phyloP scores from a whole-genome alignment of 2,113 vertebrate genomes.

The Tenebrosternarchus preto region DNA sequence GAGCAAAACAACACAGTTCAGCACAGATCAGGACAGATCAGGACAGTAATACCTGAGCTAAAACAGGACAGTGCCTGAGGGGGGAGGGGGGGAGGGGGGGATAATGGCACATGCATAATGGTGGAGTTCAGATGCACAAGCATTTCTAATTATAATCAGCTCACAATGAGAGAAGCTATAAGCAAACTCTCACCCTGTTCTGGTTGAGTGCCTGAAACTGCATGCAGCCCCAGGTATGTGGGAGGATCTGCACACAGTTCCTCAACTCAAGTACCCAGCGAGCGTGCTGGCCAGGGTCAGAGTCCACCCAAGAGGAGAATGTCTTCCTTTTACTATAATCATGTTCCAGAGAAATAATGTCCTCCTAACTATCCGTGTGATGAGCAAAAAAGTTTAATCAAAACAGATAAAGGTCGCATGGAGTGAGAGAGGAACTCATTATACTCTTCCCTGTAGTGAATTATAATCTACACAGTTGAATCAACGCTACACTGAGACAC shows the following conservation, averaged over 20 bases:
- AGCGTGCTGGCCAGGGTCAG: conserved; percentile 34
- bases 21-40: conserved; percentile 35
- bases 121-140: conserved; percentile 39
- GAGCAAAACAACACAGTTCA: conserved; percentile 44
- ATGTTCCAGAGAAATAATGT: conserved; percentile 27
- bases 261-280: too few species aligned
- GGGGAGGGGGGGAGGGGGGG: conserved; percentile 8
- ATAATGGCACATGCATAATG: conserved; percentile 43
- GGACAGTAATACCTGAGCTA: neutral
- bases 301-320: conserved; percentile 39
- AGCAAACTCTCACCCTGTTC: conserved; percentile 36
- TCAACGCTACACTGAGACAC: neutral
- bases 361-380: conserved; percentile 38
- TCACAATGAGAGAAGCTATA: conserved; percentile 40
- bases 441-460: neutral
- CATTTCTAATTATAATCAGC: conserved; percentile 45
- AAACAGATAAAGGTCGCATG: conserved; percentile 45
- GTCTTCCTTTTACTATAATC: conserved; percentile 45
- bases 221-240: conserved; percentile 36
- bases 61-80: neutral
- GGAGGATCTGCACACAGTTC: conserved; percentile 43
- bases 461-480: conserved; percentile 6
- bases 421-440: conserved; percentile 7
- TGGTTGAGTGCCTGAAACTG: conserved; percentile 35
- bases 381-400: conserved; percentile 45